Base-by-base conservation (phyloP, 1,140 invertebrate genomes). In the Heliconius congener region DNA sequence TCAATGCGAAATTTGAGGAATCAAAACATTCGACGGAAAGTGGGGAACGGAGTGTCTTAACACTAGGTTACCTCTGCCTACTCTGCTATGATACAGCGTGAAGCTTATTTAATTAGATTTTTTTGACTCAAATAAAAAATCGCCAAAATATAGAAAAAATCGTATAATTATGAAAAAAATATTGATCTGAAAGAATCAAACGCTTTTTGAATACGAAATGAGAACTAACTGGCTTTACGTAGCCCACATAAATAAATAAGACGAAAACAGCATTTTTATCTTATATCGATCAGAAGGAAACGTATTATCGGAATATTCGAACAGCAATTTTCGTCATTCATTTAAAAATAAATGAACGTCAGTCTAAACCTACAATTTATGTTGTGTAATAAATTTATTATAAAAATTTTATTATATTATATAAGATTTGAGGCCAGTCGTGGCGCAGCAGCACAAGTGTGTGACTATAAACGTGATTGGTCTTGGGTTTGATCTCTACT, bases 191-290 rank as follows among this genome's bases (percentile, higher is more conserved):
- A 83, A 78, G 77, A 57, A 50, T 77, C 66, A 66, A 79, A 78
- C 77, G 71, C 66, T 19, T 81, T 55, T 82, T 79, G 82, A 83
- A 86, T 86, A 82, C 82, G 73, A 86, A 86, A 82, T 81, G 78
- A 83, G 82, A 74, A 57, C 77, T 81, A 81, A 81, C 82, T 79
- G 81, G 77, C 79, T 76, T 80, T 86, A 83, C 83, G 83, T 86
- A 46, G 42, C 42, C 42, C 13, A 46, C 42, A 16, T 16, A 86
- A 83, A 83, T 86, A 86, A 85, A 85, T 80, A 79, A 78, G 73
- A 77, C 66, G 71, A 83, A 70, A 66, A 82, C 71, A 42, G 81
- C 60, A 77, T 80, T 77, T 74, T 82, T 83, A 86, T 86, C 83
- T 82, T 13, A 66, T 79, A 71, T 81, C 81, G 78, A 86, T 82